Evolutionary conservation across 2,113 vertebrate genomes (phyloP).

Genomic region (Halcyon malimbica): DNA sequence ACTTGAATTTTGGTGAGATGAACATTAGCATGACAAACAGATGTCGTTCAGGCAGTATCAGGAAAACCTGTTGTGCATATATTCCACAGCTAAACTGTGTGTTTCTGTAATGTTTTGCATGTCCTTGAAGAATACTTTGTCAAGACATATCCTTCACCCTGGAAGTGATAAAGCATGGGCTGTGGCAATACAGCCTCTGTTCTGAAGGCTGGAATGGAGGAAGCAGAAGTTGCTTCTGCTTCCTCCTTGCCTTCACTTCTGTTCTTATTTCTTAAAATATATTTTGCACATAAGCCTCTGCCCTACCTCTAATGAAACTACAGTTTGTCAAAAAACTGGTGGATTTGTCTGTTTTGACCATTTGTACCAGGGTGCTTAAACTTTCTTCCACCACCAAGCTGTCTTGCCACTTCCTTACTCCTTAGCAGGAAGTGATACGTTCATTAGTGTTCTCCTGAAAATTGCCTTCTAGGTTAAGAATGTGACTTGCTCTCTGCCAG

Average conservation of each 20-base stretch:
- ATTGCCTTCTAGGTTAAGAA: not conserved
- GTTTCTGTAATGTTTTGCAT: not conserved
- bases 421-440: not conserved
- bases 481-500: not conserved
- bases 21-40: not conserved
- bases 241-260: conserved; percentile 24
- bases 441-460: not conserved
- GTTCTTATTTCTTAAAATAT: not conserved
- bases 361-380: not conserved
- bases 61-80: not conserved
- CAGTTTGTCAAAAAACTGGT: not conserved
- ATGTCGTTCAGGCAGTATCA: not conserved
- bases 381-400: not conserved
- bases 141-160: not conserved
- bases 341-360: not conserved
- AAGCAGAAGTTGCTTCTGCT: conserved; percentile 25
- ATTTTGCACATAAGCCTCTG: not conserved
- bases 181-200: not conserved
- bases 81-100: not conserved
- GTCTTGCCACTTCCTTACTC: not conserved
- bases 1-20: not conserved
- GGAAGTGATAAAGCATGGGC: not conserved
- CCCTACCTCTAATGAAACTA: not conserved
- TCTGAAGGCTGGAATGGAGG: not conserved
- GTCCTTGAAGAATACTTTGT: not conserved